Conservation (phyloP, 2,888 invertebrate species). For the Ochropleura leucogaster region DNA sequence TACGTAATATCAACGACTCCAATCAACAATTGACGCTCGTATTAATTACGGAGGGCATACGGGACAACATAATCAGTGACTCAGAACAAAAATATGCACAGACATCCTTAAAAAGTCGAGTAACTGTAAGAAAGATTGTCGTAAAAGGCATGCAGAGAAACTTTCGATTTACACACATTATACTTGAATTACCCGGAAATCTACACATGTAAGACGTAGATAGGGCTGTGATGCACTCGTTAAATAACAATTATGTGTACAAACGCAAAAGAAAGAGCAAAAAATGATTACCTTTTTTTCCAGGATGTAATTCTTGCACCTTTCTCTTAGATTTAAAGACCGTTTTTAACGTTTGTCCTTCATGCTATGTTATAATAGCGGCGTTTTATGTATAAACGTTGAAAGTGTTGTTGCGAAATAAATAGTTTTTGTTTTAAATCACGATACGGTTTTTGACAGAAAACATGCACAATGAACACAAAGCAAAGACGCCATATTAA, state of each 20-base stretch:
- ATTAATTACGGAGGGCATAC: conserved; percentile 66
- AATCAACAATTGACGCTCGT: conserved; percentile 56
- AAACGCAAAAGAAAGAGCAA: conserved; percentile 55
- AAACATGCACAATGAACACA: conserved; percentile 69
- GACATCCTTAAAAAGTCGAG: conserved; percentile 60
- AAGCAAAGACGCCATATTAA: conserved; percentile 74
- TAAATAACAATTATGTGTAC: conserved; percentile 58
- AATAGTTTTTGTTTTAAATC: conserved; percentile 54
- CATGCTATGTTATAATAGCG: conserved; percentile 58
- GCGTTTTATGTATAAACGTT: conserved; percentile 30
- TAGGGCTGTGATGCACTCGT: conserved; percentile 40
- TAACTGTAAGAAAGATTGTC: conserved; percentile 18
- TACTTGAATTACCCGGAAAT: conserved; percentile 51
- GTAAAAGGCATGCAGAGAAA: conserved; percentile 23
- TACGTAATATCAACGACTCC: conserved; percentile 29
- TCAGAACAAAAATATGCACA: conserved; percentile 75
- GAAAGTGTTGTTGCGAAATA: conserved; percentile 58
- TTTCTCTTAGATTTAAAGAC: conserved; percentile 57
- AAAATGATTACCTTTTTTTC: conserved; percentile 56
- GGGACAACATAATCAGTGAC: conserved; percentile 74
- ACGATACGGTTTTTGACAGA: conserved; percentile 65
- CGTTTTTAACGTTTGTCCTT: conserved; percentile 62
- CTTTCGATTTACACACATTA: conserved; percentile 42
- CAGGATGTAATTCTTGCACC: conserved; percentile 42
- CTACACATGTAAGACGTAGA: conserved; percentile 29